Conservation (phyloP, 2,113 vertebrate species). For the Ursus arctos region DNA sequence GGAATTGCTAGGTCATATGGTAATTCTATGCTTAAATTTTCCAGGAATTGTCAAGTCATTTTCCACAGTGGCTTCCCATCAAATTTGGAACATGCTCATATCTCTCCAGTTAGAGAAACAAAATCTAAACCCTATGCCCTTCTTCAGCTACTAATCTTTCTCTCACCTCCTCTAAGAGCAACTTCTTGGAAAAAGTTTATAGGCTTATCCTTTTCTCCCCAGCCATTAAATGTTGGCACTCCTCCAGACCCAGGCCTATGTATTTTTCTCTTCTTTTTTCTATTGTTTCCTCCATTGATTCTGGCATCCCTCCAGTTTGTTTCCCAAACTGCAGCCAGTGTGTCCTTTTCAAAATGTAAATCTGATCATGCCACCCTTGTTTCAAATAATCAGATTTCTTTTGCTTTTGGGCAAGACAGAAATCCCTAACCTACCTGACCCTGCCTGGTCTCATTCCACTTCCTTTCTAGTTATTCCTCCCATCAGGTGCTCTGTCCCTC, state of each 20-base stretch:
- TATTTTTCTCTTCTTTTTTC: not conserved
- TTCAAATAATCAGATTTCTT: not conserved
- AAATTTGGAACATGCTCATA: not conserved
- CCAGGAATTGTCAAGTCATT: not conserved
- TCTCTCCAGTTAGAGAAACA: not conserved
- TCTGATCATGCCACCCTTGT: not conserved
- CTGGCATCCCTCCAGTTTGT: not conserved
- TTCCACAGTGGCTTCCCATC: not conserved
- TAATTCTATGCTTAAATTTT: not conserved
- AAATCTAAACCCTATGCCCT: not conserved
- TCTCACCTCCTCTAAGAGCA: not conserved
- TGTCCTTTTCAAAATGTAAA: conserved; percentile 61
- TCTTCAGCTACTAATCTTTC: not conserved
- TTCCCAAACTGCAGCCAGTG: not conserved
- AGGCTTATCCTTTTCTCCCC: not conserved
- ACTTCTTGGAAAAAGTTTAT: conserved; percentile 9
- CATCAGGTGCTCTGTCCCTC: not conserved
- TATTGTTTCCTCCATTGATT: not conserved
- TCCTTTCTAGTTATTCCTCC: not conserved
- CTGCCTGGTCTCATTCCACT: not conserved
- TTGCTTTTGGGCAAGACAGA: not conserved
- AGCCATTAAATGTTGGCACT: not conserved
- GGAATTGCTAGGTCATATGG: not conserved
- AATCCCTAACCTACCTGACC: not conserved
- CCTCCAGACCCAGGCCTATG: not conserved